Conservation (phyloP, 2,888 invertebrate species). For the Drosophila setosimentum region DNA sequence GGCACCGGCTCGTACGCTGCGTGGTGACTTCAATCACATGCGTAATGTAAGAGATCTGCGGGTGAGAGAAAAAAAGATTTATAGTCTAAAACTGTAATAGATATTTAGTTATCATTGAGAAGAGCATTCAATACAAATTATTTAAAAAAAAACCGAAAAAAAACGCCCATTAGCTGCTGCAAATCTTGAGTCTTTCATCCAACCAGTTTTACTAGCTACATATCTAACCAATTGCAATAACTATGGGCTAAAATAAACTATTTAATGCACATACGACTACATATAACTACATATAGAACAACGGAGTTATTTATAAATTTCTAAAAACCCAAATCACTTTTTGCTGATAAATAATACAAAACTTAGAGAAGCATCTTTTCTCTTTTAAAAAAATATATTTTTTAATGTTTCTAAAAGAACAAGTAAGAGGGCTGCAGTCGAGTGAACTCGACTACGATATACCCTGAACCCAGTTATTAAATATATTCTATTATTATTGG, state of each 20-base stretch:
- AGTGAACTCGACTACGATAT: too few relatives aligned
- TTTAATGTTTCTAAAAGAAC: too few relatives aligned
- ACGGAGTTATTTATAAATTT: too few relatives aligned
- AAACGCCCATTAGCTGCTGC: not conserved
- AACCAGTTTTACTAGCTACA: not conserved
- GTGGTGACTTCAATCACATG: conserved; percentile 46
- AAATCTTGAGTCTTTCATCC: not conserved
- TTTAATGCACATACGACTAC: too few relatives aligned
- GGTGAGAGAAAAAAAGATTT: not conserved
- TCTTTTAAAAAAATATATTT: too few relatives aligned
- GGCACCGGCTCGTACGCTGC: conserved; percentile 1
- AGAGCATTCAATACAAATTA: not conserved
- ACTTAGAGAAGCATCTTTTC: not conserved
- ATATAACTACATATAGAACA: too few relatives aligned
- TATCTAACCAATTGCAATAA: not conserved
- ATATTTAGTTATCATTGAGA: not conserved
- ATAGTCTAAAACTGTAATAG: not conserved
- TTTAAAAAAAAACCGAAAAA: too few relatives aligned
- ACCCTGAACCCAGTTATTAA: too few relatives aligned
- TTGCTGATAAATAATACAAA: too few relatives aligned
- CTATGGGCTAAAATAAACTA: not conserved
- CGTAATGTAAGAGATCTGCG: conserved; percentile 20
- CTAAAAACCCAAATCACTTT: too few relatives aligned
- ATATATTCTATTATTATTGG: too few relatives aligned
- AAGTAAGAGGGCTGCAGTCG: too few relatives aligned